Evolutionary conservation across 1,140 invertebrate genomes (phyloP).

Genomic region (Metopolophium dirhodum): DNA sequence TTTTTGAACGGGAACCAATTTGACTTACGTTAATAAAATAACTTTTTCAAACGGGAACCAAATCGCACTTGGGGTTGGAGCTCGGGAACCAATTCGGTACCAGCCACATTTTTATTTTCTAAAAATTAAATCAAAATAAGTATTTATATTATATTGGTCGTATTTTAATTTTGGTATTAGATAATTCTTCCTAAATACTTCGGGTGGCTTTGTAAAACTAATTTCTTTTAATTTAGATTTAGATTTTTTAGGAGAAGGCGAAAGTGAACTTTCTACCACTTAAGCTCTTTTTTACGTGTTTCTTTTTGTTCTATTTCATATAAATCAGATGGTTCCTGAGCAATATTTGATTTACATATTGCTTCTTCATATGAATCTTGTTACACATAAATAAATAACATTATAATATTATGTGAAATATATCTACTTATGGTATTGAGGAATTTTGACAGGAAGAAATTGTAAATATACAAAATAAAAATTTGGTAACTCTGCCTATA

Average conservation of each 20-base stretch:
- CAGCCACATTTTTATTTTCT: slow-evolving; percentile 16
- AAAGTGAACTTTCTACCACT: background rate
- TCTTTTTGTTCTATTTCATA: background rate
- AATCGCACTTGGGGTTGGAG: too few species aligned
- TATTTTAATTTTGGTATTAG: background rate
- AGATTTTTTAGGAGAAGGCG: background rate
- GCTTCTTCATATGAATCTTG: background rate
- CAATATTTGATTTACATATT: background rate
- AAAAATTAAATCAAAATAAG: background rate
- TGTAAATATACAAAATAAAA: too few species aligned
- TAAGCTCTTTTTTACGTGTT: background rate
- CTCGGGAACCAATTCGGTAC: too few species aligned
- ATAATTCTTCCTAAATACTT: background rate
- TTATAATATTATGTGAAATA: too few species aligned
- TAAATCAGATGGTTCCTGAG: background rate
- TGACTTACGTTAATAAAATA: too few species aligned
- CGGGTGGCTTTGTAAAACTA: background rate
- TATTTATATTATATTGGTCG: background rate
- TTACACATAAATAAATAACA: too few species aligned
- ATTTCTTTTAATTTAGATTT: background rate
- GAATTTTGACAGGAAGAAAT: too few species aligned
- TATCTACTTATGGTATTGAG: too few species aligned
- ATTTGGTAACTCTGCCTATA: too few species aligned
- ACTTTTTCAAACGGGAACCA: too few species aligned
- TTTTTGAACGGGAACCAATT: too few species aligned